Base-by-base conservation (phyloP, 2,113 vertebrate genomes). In the Saccopteryx leptura region DNA sequence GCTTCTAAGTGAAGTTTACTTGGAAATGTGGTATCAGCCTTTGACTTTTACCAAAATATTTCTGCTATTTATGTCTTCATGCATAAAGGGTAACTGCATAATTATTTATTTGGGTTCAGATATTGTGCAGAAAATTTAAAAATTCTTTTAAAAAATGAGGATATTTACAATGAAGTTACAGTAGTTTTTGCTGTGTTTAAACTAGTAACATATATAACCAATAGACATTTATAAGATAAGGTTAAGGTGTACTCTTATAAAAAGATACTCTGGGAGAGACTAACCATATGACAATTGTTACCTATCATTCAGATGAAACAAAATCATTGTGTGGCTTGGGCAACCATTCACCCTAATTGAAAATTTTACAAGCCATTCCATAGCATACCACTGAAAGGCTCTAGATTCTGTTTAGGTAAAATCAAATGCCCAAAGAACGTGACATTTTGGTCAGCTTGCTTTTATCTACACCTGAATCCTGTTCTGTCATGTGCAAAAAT, bases 61-160 rank as follows among this genome's bases (percentile, higher is more conserved):
- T 39, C 86, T 3, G 24, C 15, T 75, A 2, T 79, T 91, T 13
- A 31, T 19, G 10, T 63, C 24, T 17, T 24, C 8, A 63, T 52
- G 5, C 14, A 52, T 69, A 71, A 83, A 93, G 11, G 11, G 1
- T 23, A 15, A 88, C 52, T 90, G 4, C 83, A 13, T 61, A 76
- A 87, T 96, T 4, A 87, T n/a, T 93, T 96, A 39, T 58, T 89
- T 33, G 63, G 28, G 3, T 68, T 79, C 28, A 90, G n/a, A 81
- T 80, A 82, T 71, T 68, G 58, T 92, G 4, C 18, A 84, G 24
- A 95, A 93, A 89, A 61, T 74, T 7, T 15, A 50, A 84, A 93
- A 31, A 50, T 85, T 71, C 2, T 66, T 89, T 79, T 26, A 58
- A 65, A 89, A 89, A 28, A 72, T 39, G 2, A 79, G 50, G 66